Base-by-base conservation (phyloP, 2,888 invertebrate genomes). In the Laothoe populi region DNA sequence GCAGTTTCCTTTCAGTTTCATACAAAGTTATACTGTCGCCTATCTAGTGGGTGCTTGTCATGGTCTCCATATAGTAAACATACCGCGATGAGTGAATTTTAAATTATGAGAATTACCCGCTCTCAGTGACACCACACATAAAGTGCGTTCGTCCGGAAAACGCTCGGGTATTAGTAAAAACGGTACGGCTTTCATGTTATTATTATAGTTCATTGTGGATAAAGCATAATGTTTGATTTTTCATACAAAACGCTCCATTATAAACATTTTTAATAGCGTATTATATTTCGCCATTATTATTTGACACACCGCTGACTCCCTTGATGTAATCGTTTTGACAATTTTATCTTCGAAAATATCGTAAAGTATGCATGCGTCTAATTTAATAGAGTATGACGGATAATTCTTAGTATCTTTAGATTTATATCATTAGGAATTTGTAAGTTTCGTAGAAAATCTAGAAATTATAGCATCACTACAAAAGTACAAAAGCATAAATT, bases 121-220 rank as follows among this genome's bases (percentile, higher is more conserved):
- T 67, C 1, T 1, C 62, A 81, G 38, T 75, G 44, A 7, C 24
- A 45, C 81, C 71, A 42, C 44, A 73, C 75, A 70, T 10, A 31
- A 38, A 24, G 66, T 60, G 67, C 75, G 81, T 68, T 74, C 78
- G 70, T 66, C 74, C 79, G 80, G 79, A 78, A 83, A 82, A 78
- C 82, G 78, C 84, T 79, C 77, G 80, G 82, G 84, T 84, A 87
- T 84, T 81, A 85, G 72, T 78, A 79, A 77, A 87, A 80, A 77
- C 78, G 77, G 74, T 70, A 71, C 72, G 71, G 69, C 78, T 76
- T 79, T 77, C 71, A 73, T 73, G 72, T 75, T 81, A 76, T 78
- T 78, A 80, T 75, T 78, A 77, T 69, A 66, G 63, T 63, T 67
- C 69, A 75, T 82, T 81, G 78, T 81, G 70, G 73, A 67, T 75